These are phyloP conservation scores for Melierax canorus DNA, from an alignment of 2,113 vertebrate genomes.

Conservation along the genomic window DNA sequence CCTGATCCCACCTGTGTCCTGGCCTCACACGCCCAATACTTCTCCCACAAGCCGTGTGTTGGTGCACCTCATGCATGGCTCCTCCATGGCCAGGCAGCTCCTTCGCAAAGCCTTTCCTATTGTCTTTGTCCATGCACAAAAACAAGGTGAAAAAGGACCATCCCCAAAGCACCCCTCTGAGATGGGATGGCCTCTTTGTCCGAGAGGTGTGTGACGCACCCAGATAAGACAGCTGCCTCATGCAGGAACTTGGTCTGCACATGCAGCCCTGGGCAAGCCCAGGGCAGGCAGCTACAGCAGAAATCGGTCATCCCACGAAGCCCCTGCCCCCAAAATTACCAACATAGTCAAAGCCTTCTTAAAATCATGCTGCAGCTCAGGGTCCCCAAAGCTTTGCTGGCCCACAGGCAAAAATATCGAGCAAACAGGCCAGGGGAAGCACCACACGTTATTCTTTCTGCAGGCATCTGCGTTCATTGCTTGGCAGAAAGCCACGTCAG, in stretches of 20 bases:
- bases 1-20: not conserved
- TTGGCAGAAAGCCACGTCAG: not conserved
- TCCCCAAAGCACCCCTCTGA: not conserved
- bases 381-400: not conserved
- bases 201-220: not conserved
- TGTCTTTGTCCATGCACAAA: accelerated
- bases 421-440: not conserved
- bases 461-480: accelerated
- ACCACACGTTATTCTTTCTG: not conserved
- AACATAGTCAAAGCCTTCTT: not conserved
- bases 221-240: not conserved
- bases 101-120: not conserved
- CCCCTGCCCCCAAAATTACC: accelerated
- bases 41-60: accelerated
- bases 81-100: not conserved
- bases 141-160: not conserved
- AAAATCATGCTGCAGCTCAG: not conserved
- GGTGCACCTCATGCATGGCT: not conserved
- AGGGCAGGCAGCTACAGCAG: not conserved
- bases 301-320: not conserved
- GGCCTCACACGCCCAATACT: accelerated
- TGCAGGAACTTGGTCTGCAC: not conserved
- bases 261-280: not conserved
- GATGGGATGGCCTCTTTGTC: not conserved
- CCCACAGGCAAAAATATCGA: not conserved